Conservation (phyloP, 2,888 invertebrate species). For the Ectemnius lituratus region DNA sequence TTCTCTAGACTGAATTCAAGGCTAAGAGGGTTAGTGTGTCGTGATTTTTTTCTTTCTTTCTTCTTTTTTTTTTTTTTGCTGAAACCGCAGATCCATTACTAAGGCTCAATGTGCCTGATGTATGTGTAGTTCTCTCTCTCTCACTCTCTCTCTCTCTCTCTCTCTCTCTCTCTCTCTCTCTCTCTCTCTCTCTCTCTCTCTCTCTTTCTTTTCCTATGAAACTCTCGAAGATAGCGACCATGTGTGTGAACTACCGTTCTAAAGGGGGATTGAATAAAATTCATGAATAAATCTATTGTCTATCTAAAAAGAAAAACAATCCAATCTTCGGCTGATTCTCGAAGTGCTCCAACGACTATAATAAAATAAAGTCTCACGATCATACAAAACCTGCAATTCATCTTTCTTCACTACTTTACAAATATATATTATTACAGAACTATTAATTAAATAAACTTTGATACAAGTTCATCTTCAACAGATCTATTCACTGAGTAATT, state of each 20-base stretch:
- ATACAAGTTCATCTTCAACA: slow-evolving; percentile 58
- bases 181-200: too few species aligned
- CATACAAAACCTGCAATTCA: slow-evolving; percentile 50
- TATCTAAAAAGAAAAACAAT: slow-evolving; percentile 58
- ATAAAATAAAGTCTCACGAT: slow-evolving; percentile 62
- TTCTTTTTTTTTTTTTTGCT: too few species aligned
- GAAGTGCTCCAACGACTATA: slow-evolving; percentile 41
- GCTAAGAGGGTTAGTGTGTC: too few species aligned
- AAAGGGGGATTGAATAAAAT: too few species aligned
- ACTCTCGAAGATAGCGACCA: slow-evolving; percentile 3
- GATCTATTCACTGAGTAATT: slow-evolving; percentile 62
- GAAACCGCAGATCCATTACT: too few species aligned
- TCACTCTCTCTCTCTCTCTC: too few species aligned
- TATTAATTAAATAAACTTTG: slow-evolving; percentile 63
- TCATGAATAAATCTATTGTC: too few species aligned
- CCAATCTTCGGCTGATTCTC: slow-evolving; percentile 63
- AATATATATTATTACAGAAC: slow-evolving; percentile 41
- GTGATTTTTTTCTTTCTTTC: too few species aligned
- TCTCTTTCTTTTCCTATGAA: not conserved
- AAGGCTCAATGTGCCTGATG: too few species aligned
- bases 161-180: too few species aligned
- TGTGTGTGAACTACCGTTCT: not conserved
- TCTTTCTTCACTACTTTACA: slow-evolving; percentile 33
- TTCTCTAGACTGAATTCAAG: too few species aligned
- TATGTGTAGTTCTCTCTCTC: too few species aligned